These are phyloP conservation scores for Drosophila kokeensis DNA, from an alignment of 2,888 invertebrate species.

Conservation along the genomic window DNA sequence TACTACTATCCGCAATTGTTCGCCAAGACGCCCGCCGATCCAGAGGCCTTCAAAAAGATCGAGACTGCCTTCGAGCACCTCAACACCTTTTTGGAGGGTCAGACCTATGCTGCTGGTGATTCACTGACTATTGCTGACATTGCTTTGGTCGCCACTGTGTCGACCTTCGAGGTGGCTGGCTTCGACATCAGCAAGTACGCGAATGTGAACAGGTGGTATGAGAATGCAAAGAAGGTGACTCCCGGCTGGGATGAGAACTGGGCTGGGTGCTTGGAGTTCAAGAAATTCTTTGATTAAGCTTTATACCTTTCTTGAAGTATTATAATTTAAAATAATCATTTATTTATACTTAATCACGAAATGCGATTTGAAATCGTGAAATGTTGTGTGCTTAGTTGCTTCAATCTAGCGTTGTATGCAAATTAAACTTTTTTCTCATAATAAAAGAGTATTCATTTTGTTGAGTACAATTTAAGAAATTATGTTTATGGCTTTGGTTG, in stretches of 20 bases:
- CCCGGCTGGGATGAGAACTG: constrained; percentile 88
- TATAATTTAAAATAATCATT: constrained; percentile 36
- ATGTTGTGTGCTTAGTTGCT: constrained; percentile 48
- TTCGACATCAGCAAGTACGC: constrained; percentile 89
- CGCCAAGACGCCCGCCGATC: constrained; percentile 88
- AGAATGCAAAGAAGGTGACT: constrained; percentile 86
- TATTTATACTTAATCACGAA: constrained; percentile 47
- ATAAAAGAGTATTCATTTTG: constrained; percentile 66
- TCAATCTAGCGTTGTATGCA: constrained; percentile 11
- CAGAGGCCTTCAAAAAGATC: constrained; percentile 89
- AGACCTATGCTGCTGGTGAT: constrained; percentile 90
- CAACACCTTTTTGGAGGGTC: constrained; percentile 90
- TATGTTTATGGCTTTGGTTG: neutral
- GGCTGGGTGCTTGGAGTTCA: constrained; percentile 87
- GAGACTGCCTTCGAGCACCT: constrained; percentile 89
- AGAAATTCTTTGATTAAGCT: constrained; percentile 81
- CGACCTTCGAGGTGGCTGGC: constrained; percentile 89
- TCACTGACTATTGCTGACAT: constrained; percentile 92
- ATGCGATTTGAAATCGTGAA: constrained; percentile 47
- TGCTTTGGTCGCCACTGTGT: constrained; percentile 88
- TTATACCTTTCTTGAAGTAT: constrained; percentile 6
- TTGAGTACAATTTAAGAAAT: constrained; percentile 57
- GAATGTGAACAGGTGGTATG: constrained; percentile 89
- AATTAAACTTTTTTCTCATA: constrained; percentile 18
- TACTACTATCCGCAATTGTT: constrained; percentile 89